Conservation (phyloP, 2,797 vertebrate genomes). For the Parotocinclus haroldoi region DNA sequence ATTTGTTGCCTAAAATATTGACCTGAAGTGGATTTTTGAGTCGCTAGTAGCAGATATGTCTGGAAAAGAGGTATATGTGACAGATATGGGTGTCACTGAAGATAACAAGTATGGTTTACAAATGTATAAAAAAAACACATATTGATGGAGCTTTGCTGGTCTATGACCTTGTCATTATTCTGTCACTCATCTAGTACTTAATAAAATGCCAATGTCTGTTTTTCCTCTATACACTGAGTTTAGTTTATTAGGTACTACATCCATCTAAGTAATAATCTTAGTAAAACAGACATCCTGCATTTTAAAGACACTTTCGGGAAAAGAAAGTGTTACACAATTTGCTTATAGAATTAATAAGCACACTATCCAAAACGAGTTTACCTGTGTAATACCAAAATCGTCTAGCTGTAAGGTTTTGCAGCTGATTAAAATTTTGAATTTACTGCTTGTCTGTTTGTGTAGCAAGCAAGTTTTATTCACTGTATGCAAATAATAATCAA, state of each 20-base stretch:
- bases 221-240: too few species aligned
- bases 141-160: neutral
- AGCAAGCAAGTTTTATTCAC: constrained; percentile 16
- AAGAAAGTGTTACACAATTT: too few species aligned
- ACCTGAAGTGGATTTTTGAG: constrained; percentile 14
- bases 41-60: neutral
- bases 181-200: neutral
- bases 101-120: neutral
- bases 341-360: too few species aligned
- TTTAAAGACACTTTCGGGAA: too few species aligned
- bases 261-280: too few species aligned
- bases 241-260: constrained; percentile 4
- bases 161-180: neutral
- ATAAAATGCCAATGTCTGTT: neutral
- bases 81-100: neutral
- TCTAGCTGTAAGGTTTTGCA: too few species aligned
- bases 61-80: neutral
- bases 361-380: neutral
- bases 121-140: neutral
- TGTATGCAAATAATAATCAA: constrained; percentile 13
- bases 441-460: constrained; percentile 21
- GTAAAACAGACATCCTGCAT: too few species aligned
- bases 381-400: constrained; percentile 8
- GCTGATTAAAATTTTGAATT: constrained; percentile 25
- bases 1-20: constrained; percentile 35